Base-by-base conservation (phyloP, 92 coral and sea anemone genomes). In the Siderastrea siderea region DNA sequence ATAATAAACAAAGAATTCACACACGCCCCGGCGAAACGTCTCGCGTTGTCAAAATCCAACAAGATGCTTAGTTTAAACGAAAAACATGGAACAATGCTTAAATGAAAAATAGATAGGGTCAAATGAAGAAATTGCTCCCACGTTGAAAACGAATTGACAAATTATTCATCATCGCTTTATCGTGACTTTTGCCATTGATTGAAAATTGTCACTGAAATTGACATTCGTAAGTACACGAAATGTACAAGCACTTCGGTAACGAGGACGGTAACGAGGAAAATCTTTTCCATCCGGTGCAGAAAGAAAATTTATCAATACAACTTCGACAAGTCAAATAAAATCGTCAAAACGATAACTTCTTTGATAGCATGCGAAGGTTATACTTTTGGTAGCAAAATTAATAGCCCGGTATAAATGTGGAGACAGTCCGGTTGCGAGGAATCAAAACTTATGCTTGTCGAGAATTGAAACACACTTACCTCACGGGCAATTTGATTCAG, bases 401-500 rank as follows among this genome's bases (percentile, higher is more conserved):
- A 57, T 13, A 55, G 63, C 45, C 71, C 59, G 43, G 46, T 69
- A 50, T 11, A 43, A 68, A 16, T 14, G 43, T 15, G 9, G 5
- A 5, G 4, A n/a, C 43, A 17, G 6, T 14, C 16, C 70, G 44
- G 4, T 67, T 12, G 71, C 48, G 48, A 64, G 74, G 59, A 80
- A 66, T 80, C 58, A 54, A 16, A 82, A 68, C 45, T 16, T 5
- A 26, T 26, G 38, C 38, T 26, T 26, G 38, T 26, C 38, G 38
- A 26, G 38, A 26, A 26, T 26, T 26, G 38, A 26, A 16, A 44
- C 19, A 50, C 49, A 55, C 99, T 85, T 89, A 97, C 99, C 97
- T 97, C 99, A 51, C 95, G 92, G 16, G 99, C 99, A 75, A 97
- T 97, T 87, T 97, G 98, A 90, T 97, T 97, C 75, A 97, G 73